Percentiles rank a stretch among this genome's conserved stretches.
Conservation (phyloP, 23 tunicate genomes). For the Pegea sp. region DNA sequence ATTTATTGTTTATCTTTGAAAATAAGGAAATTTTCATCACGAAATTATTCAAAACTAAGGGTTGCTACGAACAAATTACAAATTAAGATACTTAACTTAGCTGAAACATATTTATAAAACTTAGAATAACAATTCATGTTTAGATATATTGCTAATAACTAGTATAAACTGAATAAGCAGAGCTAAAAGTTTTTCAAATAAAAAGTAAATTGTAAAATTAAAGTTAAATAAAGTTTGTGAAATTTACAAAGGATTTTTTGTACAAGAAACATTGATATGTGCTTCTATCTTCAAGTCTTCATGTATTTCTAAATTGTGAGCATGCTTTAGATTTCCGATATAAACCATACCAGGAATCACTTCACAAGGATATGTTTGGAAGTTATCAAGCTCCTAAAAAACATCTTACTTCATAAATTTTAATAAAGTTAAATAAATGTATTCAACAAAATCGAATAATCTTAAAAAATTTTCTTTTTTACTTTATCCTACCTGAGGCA, state of each 20-base stretch:
- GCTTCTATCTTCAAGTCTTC: constrained; percentile 69
- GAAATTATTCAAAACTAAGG: no score
- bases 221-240: not conserved
- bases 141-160: constrained; percentile 21
- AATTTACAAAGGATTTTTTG: constrained; percentile 32
- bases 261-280: constrained; percentile 42
- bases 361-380: constrained; percentile 72
- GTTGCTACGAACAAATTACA: no score
- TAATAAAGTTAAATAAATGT: not conserved
- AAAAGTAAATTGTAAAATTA: not conserved
- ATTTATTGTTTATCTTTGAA: no score
- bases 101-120: no score
- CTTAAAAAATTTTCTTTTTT: not conserved
- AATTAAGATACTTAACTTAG: no score
- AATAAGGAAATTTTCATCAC: no score
- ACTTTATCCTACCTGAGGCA: constrained; percentile 35
- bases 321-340: constrained; percentile 55
- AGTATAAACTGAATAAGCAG: not conserved
- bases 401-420: not conserved
- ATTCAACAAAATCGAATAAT: not conserved
- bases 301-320: constrained; percentile 26
- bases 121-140: no score
- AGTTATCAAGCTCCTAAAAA: constrained; percentile 39
- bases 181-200: not conserved
- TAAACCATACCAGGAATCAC: constrained; percentile 57